These are phyloP conservation scores for Echinometra lucunter DNA, from an alignment of 53 echinoderm and acorn worm genomes.

Conservation along the genomic window DNA sequence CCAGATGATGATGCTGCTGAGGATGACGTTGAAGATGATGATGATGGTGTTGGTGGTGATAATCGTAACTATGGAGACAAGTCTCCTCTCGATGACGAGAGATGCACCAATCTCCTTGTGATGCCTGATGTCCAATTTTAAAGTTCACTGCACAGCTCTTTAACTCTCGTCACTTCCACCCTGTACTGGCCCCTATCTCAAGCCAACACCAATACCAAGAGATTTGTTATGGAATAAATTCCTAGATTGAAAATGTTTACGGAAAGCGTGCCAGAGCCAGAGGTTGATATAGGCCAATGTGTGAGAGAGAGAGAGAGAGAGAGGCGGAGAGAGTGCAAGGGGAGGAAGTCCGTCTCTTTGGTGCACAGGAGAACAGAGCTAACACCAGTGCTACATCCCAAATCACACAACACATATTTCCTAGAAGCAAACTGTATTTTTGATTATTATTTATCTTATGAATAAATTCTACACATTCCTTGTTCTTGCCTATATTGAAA, in stretches of 20 bases:
- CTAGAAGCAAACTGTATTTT: neutral
- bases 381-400: neutral
- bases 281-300: neutral
- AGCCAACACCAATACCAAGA: conserved; percentile 38
- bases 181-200: neutral
- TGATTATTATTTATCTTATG: neutral
- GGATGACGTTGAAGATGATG: neutral
- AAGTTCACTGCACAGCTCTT: neutral
- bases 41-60: neutral
- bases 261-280: conserved; percentile 49
- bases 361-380: neutral
- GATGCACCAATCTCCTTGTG: neutral
- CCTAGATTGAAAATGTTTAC: conserved; percentile 64
- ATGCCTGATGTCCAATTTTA: conserved; percentile 38
- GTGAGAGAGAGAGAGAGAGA: neutral
- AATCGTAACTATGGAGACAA: conserved; percentile 36
- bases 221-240: conserved; percentile 68
- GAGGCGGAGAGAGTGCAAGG: neutral
- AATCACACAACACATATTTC: neutral
- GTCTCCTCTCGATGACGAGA: neutral
- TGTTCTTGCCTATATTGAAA: neutral
- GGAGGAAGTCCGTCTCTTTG: neutral
- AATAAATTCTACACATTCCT: neutral
- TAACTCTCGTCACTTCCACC: neutral
- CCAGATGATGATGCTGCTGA: conserved; percentile 14